Conservation (phyloP, 2,797 vertebrate species). For the Sebastes itinus region DNA sequence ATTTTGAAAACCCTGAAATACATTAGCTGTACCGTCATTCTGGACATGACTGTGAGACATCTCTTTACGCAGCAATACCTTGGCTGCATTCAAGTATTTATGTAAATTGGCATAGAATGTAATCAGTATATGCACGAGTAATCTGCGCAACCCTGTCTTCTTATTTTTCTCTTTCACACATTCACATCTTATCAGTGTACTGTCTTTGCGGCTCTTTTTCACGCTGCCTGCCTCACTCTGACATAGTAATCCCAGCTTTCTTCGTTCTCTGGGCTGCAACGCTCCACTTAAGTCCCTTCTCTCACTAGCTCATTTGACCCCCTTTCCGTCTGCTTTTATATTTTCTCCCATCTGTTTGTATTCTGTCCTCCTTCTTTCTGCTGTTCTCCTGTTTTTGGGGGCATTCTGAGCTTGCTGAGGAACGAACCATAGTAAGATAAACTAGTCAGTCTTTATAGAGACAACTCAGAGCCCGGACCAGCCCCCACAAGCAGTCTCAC, state of each 20-base stretch:
- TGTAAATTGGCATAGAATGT: neutral
- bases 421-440: constrained; percentile 30
- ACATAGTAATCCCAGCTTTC: constrained; percentile 52
- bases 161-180: neutral
- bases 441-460: constrained; percentile 27
- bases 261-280: constrained; percentile 34
- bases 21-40: neutral
- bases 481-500: constrained; percentile 34
- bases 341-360: constrained; percentile 44
- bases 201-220: constrained; percentile 33
- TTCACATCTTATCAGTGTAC: constrained; percentile 13
- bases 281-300: constrained; percentile 32
- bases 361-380: constrained; percentile 25
- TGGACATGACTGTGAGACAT: neutral
- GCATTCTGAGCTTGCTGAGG: constrained; percentile 34
- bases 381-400: constrained; percentile 26
- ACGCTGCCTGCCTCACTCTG: constrained; percentile 23
- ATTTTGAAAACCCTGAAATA: neutral
- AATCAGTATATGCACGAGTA: neutral
- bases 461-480: constrained; percentile 31
- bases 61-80: neutral
- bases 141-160: neutral
- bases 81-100: neutral
- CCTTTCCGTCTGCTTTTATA: constrained; percentile 30
- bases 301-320: constrained; percentile 41